Evolutionary conservation across 2,888 invertebrate genomes (phyloP).

Genomic region (Drosophila lutescens): DNA sequence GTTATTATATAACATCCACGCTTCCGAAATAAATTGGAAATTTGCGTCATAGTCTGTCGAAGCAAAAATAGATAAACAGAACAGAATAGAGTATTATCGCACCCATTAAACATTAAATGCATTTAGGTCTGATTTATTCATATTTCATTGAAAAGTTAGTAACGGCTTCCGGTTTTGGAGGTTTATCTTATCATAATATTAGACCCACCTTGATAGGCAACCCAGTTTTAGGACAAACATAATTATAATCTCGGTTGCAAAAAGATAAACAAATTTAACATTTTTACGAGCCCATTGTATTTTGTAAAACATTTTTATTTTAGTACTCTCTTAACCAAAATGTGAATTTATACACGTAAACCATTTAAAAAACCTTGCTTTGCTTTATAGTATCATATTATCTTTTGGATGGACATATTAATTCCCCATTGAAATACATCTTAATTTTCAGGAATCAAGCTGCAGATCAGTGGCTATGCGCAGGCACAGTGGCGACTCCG

Average conservation of each 20-base stretch:
- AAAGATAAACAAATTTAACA: not conserved
- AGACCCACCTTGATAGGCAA: not conserved
- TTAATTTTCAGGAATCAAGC: slow-evolving; percentile 85
- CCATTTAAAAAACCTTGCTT: not conserved
- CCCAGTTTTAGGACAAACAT: not conserved
- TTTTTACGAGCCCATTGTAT: not conserved
- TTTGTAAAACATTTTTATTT: not conserved
- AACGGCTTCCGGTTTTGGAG: not conserved
- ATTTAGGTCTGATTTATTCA: not conserved
- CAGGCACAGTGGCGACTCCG: slow-evolving; percentile 85
- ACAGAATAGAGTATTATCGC: no score
- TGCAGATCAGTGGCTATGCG: slow-evolving; percentile 85
- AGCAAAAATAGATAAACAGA: no score
- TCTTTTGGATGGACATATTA: no score
- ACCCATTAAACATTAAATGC: not conserved
- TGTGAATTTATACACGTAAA: no score
- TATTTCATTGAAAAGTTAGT: not conserved
- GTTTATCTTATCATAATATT: slow-evolving; percentile 1
- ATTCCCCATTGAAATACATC: no score
- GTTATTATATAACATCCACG: no score
- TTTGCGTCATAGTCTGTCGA: no score
- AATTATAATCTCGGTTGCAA: not conserved
- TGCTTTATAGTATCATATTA: no score
- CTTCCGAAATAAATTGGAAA: no score
- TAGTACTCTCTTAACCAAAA: no score